phyloP scores from a whole-genome alignment of 2,113 vertebrate species.

The Sphaerodactylus townsendi region DNA sequence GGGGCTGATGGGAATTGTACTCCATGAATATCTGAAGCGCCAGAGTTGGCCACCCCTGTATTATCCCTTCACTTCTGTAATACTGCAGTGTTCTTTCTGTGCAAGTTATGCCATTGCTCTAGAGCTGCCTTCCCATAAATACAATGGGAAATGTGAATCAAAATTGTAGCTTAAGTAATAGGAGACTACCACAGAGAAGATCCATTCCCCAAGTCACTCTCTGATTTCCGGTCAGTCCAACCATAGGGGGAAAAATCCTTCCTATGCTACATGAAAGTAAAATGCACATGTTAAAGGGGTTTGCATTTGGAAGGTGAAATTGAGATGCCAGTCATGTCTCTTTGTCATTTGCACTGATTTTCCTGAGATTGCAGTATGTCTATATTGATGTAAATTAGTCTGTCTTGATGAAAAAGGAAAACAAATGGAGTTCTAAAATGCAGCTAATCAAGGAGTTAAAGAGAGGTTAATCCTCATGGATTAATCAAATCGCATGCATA shows the following conservation, averaged over 20 bases:
- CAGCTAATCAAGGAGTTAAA: conserved; percentile 79
- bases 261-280: background rate
- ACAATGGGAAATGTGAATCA: too few relatives aligned
- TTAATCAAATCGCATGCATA: conserved; percentile 68
- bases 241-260: background rate
- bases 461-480: conserved; percentile 75
- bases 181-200: too few relatives aligned
- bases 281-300: conserved; percentile 11
- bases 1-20: too few relatives aligned
- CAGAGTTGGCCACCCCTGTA: too few relatives aligned
- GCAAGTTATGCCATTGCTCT: too few relatives aligned
- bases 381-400: conserved; percentile 69
- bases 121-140: too few relatives aligned
- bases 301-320: background rate
- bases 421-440: conserved; percentile 77
- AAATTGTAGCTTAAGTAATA: too few relatives aligned
- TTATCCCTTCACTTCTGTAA: too few relatives aligned
- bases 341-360: conserved; percentile 60
- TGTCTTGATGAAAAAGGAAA: conserved; percentile 73
- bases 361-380: conserved; percentile 74
- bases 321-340: conserved; percentile 64
- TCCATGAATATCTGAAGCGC: too few relatives aligned
- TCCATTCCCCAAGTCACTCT: too few relatives aligned
- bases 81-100: too few relatives aligned
- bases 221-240: background rate